Conservation (phyloP, 2,888 invertebrate genomes). For the Leucophora obtusa region DNA sequence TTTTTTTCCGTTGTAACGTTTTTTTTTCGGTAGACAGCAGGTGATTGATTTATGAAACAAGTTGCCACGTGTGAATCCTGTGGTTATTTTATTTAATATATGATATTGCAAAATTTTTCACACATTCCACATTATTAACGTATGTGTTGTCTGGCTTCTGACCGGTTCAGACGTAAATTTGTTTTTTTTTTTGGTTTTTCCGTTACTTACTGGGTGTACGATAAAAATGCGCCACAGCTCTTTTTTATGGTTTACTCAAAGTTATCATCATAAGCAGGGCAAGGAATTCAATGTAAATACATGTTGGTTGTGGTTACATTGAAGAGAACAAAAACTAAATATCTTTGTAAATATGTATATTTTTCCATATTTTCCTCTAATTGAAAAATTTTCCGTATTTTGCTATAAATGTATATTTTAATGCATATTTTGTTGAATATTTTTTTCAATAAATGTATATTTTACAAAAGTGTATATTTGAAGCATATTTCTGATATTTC, state of each 20-base stretch:
- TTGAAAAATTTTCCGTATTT: too few species aligned
- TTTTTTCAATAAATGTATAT: too few species aligned
- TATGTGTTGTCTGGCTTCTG: not conserved
- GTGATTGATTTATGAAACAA: conserved; percentile 48
- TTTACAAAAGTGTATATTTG: too few species aligned
- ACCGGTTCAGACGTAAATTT: not conserved
- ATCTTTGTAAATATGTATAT: too few species aligned
- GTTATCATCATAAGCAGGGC: too few species aligned
- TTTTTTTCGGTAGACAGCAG: not conserved
- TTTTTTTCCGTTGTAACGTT: not conserved
- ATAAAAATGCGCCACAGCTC: conserved; percentile 2
- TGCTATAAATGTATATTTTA: too few species aligned
- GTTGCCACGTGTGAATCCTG: conserved; percentile 33
- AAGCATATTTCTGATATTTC: too few species aligned
- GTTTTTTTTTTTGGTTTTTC: not conserved
- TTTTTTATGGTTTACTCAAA: not conserved
- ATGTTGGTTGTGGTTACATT: too few species aligned
- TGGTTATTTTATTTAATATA: conserved; percentile 12
- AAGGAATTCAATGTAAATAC: too few species aligned
- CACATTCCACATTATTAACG: not conserved
- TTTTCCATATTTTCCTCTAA: too few species aligned
- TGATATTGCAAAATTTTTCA: not conserved
- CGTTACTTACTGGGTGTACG: not conserved
- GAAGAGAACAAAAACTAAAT: too few species aligned
- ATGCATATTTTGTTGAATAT: too few species aligned